Evolutionary conservation across 1,140 invertebrate genomes (phyloP).

Genomic region (Drosophila aff.): DNA sequence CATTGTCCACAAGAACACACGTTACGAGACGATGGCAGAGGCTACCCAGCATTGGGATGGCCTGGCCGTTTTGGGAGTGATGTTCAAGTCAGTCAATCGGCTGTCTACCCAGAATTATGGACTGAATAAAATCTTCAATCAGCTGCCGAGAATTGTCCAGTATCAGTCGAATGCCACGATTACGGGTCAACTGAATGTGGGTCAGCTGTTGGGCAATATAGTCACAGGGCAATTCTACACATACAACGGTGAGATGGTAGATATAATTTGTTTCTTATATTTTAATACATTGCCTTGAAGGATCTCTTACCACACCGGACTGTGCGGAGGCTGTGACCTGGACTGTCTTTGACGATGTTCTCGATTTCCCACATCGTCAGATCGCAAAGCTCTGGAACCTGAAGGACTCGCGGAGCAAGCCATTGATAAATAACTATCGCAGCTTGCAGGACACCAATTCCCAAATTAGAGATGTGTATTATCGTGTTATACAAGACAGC

Average conservation of each 20-base stretch:
- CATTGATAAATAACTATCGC: conserved; percentile 65
- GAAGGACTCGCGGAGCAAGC: conserved; percentile 32
- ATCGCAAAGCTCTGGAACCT: conserved; percentile 63
- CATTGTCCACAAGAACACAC: conserved; percentile 72
- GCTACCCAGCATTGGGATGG: conserved; percentile 58
- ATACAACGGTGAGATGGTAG: conserved; percentile 54
- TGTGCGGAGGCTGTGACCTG: conserved; percentile 76
- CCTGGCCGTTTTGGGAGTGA: conserved; percentile 64
- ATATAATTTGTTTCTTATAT: neutral
- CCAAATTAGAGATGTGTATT: conserved; percentile 86
- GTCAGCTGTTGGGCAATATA: conserved; percentile 58
- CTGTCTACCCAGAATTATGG: conserved; percentile 1
- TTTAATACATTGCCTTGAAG: conserved; percentile 78
- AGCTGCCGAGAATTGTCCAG: conserved; percentile 35
- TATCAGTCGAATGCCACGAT: conserved; percentile 53
- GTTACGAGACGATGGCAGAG: conserved; percentile 43
- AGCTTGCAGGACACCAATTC: conserved; percentile 84
- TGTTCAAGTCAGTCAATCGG: conserved; percentile 30
- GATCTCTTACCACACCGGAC: conserved; percentile 91
- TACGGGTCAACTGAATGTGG: conserved; percentile 16
- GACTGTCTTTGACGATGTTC: conserved; percentile 62
- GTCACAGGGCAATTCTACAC: conserved; percentile 55
- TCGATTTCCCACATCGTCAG: conserved; percentile 42
- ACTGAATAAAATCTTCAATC: conserved; percentile 59
- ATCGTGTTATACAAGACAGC: conserved; percentile 62